Conservation (phyloP, 2,888 invertebrate genomes). For the Lacanobia wlatinum region DNA sequence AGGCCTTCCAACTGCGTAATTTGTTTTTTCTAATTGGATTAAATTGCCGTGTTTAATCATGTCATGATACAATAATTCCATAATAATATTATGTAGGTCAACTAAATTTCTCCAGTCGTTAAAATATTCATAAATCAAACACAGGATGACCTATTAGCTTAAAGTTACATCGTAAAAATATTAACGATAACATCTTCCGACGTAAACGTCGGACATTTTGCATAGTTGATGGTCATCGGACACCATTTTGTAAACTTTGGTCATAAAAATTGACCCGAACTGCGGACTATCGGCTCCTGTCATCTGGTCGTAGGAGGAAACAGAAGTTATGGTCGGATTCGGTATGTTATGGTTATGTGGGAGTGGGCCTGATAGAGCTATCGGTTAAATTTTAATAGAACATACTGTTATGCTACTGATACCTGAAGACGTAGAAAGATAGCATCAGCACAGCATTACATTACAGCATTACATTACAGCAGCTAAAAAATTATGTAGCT, state of each 20-base stretch:
- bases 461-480: too few species aligned
- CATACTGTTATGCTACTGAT: conserved; percentile 7
- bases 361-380: conserved; percentile 27
- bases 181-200: conserved; percentile 61
- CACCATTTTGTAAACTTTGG: conserved; percentile 61
- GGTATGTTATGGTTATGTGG: conserved; percentile 40
- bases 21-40: not conserved
- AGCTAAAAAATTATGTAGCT: too few species aligned
- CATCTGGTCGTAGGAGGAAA: conserved; percentile 60
- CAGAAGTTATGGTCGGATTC: conserved; percentile 37
- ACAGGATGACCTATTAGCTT: conserved; percentile 58
- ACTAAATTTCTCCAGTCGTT: conserved; percentile 35
- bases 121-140: conserved; percentile 61
- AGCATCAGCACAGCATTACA: too few species aligned
- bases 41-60: conserved; percentile 4
- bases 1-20: too few species aligned
- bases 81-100: conserved; percentile 38
- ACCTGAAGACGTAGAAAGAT: too few species aligned
- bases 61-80: not conserved
- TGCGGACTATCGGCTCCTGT: conserved; percentile 55
- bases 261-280: conserved; percentile 63
- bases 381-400: not conserved
- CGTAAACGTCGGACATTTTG: conserved; percentile 58
- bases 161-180: conserved; percentile 64
- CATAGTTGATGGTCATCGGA: conserved; percentile 63